Conservation (phyloP, 2,888 invertebrate genomes). For the Drosophila greeni region DNA sequence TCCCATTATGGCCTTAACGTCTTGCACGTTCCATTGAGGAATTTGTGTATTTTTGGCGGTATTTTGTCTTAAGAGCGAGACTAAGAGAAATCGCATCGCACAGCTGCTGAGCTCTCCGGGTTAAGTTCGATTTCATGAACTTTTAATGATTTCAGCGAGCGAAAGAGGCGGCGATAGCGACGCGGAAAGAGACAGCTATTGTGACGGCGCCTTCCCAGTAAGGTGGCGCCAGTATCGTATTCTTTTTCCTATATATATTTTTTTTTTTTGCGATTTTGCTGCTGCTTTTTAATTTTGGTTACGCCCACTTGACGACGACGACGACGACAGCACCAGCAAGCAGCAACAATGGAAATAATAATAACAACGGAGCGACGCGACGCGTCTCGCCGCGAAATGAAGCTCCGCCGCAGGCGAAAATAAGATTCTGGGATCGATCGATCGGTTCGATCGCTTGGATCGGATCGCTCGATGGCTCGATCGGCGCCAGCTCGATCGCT, state of each 20-base stretch:
- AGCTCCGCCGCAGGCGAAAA: slow-evolving; percentile 47
- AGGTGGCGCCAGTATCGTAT: slow-evolving; percentile 76
- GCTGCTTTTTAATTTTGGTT: slow-evolving; percentile 61
- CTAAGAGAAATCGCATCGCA: slow-evolving; percentile 30
- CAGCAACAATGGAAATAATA: slow-evolving; percentile 53
- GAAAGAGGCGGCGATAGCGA: slow-evolving; percentile 31
- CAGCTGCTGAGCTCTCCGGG: slow-evolving; percentile 14
- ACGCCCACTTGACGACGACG: slow-evolving; percentile 73
- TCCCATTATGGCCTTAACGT: slow-evolving; percentile 35
- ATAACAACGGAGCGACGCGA: slow-evolving; percentile 37
- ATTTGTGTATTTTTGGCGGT: slow-evolving; percentile 6
- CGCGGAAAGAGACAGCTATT: slow-evolving; percentile 40
- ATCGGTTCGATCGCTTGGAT: slow-evolving; percentile 30
- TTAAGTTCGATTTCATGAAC: slow-evolving; percentile 56
- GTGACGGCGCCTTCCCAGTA: slow-evolving; percentile 69
- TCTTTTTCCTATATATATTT: slow-evolving; percentile 33
- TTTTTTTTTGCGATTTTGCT: slow-evolving; percentile 29
- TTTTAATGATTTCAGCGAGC: slow-evolving; percentile 58
- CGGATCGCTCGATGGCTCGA: slow-evolving; percentile 33
- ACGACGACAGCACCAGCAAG: slow-evolving; percentile 31
- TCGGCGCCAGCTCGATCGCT: slow-evolving; percentile 56
- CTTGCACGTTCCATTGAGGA: slow-evolving; percentile 33
- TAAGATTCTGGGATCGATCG: slow-evolving; percentile 40
- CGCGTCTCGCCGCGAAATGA: slow-evolving; percentile 20
- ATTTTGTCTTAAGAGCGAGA: slow-evolving; percentile 26